phyloP scores from a whole-genome alignment of 2,888 invertebrate genomes.

The Caenorhabditis sinica region DNA sequence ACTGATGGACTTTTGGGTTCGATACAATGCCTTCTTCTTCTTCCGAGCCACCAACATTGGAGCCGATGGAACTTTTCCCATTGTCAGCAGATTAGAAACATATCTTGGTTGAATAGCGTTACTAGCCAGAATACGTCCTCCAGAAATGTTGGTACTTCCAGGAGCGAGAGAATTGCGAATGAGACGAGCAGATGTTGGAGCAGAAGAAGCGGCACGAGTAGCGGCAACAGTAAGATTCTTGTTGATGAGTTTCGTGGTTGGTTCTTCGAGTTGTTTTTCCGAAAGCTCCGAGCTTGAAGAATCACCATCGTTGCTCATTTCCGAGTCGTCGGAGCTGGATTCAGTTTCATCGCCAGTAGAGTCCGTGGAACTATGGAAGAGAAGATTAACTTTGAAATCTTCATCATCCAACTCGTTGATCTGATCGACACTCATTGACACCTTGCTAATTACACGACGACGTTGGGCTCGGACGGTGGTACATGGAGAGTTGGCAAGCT shows the following conservation, averaged over 20 bases:
- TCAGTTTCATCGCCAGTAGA: slow-evolving; percentile 16
- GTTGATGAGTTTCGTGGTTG: slow-evolving; percentile 1
- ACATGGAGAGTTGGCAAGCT: slow-evolving; percentile 67
- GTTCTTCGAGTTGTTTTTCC: slow-evolving; percentile 25
- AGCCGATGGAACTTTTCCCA: slow-evolving; percentile 72
- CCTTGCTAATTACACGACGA: slow-evolving; percentile 53
- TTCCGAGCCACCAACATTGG: slow-evolving; percentile 61
- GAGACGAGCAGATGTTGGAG: slow-evolving; percentile 47
- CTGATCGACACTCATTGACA: slow-evolving; percentile 65
- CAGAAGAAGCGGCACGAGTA: slow-evolving; percentile 37
- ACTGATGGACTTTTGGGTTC: not conserved
- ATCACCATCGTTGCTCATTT: slow-evolving; percentile 71
- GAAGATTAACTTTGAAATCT: slow-evolving; percentile 42
- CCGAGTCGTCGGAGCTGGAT: slow-evolving; percentile 59
- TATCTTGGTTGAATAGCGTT: slow-evolving; percentile 38
- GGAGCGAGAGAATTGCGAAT: slow-evolving; percentile 43
- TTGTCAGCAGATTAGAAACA: slow-evolving; percentile 43
- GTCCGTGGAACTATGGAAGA: slow-evolving; percentile 6
- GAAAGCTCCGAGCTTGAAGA: slow-evolving; percentile 72
- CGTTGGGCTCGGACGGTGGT: slow-evolving; percentile 59
- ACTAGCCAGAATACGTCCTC: slow-evolving; percentile 60
- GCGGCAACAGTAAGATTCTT: not conserved
- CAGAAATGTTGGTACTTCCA: slow-evolving; percentile 23
- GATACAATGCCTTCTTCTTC: slow-evolving; percentile 44
- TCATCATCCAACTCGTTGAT: slow-evolving; percentile 64